Conservation (phyloP, 2,113 vertebrate species). For the Conger conger region DNA sequence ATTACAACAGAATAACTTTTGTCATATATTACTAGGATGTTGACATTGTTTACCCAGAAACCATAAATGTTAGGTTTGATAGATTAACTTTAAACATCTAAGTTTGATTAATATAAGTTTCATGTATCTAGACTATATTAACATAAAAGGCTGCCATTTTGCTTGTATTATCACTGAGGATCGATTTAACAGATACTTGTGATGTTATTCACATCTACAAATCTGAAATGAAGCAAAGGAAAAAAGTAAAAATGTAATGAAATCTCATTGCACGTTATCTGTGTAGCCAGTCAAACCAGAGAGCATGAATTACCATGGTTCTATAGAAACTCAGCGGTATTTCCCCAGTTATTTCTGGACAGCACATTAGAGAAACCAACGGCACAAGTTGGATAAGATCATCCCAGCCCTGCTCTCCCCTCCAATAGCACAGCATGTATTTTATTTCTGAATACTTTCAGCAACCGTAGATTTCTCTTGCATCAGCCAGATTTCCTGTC, state of each 20-base stretch:
- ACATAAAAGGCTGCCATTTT: not conserved
- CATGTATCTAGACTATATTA: not conserved
- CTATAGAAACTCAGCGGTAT: constrained; percentile 1
- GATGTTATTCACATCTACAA: not conserved
- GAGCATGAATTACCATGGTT: not conserved
- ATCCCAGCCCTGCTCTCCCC: not conserved
- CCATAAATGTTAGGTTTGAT: not conserved
- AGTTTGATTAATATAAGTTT: not conserved
- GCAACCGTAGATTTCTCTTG: not conserved
- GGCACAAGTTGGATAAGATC: not conserved
- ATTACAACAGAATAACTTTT: not conserved
- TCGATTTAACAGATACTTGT: not conserved
- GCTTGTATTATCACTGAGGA: not conserved
- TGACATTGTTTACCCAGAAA: not conserved
- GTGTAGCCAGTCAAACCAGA: not conserved
- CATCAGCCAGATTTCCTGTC: not conserved
- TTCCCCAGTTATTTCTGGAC: constrained; percentile 15
- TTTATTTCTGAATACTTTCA: not conserved
- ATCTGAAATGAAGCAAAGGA: not conserved
- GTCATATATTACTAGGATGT: not conserved
- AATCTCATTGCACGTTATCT: not conserved
- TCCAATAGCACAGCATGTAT: not conserved
- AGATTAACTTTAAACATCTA: not conserved
- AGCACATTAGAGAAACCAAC: not conserved
- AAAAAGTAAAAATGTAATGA: not conserved